Evolutionary conservation across 2,113 vertebrate species (phyloP), one percentile per base, ranked within the genome.

Genomic region (Halcyon malimbica): DNA sequence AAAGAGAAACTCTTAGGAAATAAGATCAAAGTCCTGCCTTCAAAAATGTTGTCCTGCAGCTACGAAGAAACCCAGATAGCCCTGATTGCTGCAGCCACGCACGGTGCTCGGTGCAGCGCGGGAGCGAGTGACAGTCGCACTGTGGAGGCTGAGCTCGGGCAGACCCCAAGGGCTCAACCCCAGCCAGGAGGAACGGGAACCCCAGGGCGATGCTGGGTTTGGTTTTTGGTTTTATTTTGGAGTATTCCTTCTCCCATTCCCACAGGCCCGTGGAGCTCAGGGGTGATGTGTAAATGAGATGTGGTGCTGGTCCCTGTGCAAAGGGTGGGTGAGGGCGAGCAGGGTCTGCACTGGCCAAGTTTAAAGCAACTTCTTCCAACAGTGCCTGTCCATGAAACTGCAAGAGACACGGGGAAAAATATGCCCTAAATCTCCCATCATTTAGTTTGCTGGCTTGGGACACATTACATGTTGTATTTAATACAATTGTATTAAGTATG

Each of bases 11-110:
- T 93, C 93, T 92, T 57, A 80, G 80, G 94, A 95, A 91, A 95
- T 73, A 12, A 96, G 94, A 96, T 96, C 96, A 89, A 96, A 96
- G 93, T 95, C 75, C 70, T 95, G 88, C 79, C 74, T 94, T 78
- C 83, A 73, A 41, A 91, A 93, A 83, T 7, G 74, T 60, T 93
- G 80, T 95, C 96, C 94, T 68, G 93, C 94, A 96, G 97, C 95
- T 93, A 94, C 3, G 14, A 16, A 89, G 94, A 78, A 83, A 69
- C 74, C 74, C 84, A 80, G 85, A 78, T 31, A 44, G 63, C 57
- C 87, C 71, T 83, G 67, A 95, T 53, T 92, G 92, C 9, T 0
- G 95, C 85, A 35, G 73, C 51, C 0, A 2, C 0, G 35, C 64
- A 59, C 1, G 9, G 60, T 0, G 35, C 68, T 67, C 1, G 9